phyloP scores from a whole-genome alignment of 2,888 invertebrate species.

The Euplexia lucipara region DNA sequence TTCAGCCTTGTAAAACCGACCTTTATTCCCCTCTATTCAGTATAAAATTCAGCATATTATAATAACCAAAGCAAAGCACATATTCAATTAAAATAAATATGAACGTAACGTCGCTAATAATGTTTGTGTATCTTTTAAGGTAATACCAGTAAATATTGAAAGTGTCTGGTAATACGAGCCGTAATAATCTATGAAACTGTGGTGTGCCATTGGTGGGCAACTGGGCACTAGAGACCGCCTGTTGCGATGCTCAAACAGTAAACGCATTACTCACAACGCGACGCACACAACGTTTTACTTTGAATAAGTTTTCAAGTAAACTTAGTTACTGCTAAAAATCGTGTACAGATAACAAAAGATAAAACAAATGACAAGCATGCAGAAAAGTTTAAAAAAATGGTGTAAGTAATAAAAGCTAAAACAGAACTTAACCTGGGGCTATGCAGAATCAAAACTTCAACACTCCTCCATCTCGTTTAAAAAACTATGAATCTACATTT shows the following conservation, averaged over 20 bases:
- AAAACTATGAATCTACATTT: no score
- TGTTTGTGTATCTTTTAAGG: constrained; percentile 45
- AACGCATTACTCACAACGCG: constrained; percentile 35
- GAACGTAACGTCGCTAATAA: constrained; percentile 35
- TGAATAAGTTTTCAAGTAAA: constrained; percentile 22
- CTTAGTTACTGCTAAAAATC: neutral
- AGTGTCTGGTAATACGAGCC: constrained; percentile 58
- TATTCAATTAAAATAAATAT: constrained; percentile 41
- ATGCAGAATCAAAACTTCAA: neutral
- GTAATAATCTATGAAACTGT: constrained; percentile 49
- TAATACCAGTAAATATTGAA: constrained; percentile 54
- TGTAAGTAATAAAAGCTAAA: neutral
- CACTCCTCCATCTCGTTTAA: neutral
- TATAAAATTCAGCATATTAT: constrained; percentile 23
- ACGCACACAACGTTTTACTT: constrained; percentile 17
- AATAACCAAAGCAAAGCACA: constrained; percentile 23
- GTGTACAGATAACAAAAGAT: neutral
- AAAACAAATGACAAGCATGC: neutral
- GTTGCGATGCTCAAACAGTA: constrained; percentile 51
- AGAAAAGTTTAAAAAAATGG: neutral
- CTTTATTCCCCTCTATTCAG: constrained; percentile 2
- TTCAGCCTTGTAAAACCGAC: constrained; percentile 6
- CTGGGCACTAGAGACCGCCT: constrained; percentile 53
- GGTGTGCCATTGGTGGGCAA: constrained; percentile 31
- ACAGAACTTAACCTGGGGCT: neutral